Conservation (phyloP, 2,797 vertebrate species). For the Peromyscus aztecus region DNA sequence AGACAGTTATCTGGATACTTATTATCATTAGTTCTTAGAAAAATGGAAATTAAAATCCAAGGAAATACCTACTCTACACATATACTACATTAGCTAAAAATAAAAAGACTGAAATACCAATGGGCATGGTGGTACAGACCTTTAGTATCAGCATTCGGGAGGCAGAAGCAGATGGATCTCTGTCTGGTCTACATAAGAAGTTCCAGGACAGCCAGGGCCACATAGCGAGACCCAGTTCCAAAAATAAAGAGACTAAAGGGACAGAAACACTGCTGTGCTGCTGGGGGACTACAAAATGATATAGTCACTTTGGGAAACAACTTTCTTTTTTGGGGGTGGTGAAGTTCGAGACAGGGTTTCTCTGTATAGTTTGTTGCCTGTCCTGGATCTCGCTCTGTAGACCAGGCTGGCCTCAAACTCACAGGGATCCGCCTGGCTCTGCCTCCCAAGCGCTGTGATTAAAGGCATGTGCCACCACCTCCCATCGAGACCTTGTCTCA, state of each 20-base stretch:
- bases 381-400: neutral
- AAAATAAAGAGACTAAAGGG: neutral
- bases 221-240: neutral
- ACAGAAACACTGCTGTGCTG: neutral
- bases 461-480: neutral
- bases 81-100: conserved; percentile 10
- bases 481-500: neutral
- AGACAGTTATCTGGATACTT: conserved; percentile 14
- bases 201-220: neutral
- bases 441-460: neutral
- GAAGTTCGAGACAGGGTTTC: neutral
- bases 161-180: neutral
- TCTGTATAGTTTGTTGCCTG: neutral
- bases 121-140: neutral
- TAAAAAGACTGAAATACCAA: neutral
- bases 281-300: conserved; percentile 19
- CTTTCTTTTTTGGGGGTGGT: neutral
- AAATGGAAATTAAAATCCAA: conserved; percentile 38
- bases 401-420: neutral
- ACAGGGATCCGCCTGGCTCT: neutral
- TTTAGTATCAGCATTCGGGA: neutral
- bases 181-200: neutral
- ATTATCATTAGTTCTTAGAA: conserved; percentile 42
- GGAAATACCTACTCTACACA: neutral
- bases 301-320: neutral